Base-by-base conservation (phyloP, 1,140 invertebrate genomes). In the Littorina saxatilis region DNA sequence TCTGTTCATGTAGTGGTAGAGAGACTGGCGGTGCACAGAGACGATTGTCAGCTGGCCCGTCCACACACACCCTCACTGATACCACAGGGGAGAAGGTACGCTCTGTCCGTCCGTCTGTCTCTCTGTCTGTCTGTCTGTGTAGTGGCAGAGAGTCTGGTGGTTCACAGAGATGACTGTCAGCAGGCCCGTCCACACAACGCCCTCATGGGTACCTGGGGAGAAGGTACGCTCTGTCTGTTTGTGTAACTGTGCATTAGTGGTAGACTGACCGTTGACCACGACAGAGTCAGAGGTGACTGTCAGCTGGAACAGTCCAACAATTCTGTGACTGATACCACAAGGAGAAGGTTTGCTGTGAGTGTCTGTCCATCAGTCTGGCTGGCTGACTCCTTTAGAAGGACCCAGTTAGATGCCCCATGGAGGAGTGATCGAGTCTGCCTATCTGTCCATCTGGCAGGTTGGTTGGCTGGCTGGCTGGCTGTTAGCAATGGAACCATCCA, bases 121-220 rank as follows among this genome's bases (percentile, higher is more conserved):
- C 61, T 66, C 61, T 66, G 27, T 66, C 61, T 66, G 27, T 66
- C 61, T 32, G 9, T 58, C n/a, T n/a, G n/a, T n/a, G n/a, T n/a
- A n/a, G 95, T 99, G 3, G 95, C 98, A 86, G 98, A 98, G 90
- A 94, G 98, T 84, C 95, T 99, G 5, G 94, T 99, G 78, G 95
- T 98, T 70, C 93, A 94, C 37, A 90, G 93, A 58, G 85, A 92
- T n/a, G 89, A 91, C 52, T 94, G 93, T 90, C 81, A 94, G 86
- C 82, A 94, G 39, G 86, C 90, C 9, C 89, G 91, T 13, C 68
- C 70, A 29, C 78, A 66, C 75, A 81, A 82, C 55, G 29, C 81
- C 32, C 84, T 90, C 15, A 85, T 72, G 37, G 96, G 96, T 23
- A 94, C 94, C 2, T 0, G 96, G 96, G 43, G 96, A 98, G 91